Conservation (phyloP, 2,888 invertebrate genomes). For the Drosophila infuscata region DNA sequence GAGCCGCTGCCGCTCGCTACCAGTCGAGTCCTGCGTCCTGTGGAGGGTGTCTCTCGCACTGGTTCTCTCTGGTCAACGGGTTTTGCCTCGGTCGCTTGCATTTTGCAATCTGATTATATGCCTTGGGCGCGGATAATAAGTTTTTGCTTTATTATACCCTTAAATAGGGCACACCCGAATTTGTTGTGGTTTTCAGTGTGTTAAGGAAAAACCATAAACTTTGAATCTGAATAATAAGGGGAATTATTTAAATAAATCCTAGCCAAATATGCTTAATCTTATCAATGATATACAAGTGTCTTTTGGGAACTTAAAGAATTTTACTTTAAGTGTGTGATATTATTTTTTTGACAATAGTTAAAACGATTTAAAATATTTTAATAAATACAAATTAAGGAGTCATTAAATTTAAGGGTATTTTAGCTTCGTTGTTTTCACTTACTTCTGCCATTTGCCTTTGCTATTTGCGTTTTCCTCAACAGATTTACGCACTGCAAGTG, state of each 20-base stretch:
- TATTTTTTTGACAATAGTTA: background rate
- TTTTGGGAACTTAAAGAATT: no score
- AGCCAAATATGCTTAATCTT: background rate
- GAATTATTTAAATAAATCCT: background rate
- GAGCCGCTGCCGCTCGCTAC: constrained; percentile 37
- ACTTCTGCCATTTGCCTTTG: background rate
- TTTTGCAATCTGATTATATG: constrained; percentile 71
- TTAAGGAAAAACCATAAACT: background rate
- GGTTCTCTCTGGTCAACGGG: constrained; percentile 41
- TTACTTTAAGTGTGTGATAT: background rate
- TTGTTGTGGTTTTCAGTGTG: no score
- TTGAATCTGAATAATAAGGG: background rate
- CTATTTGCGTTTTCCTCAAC: constrained; percentile 13
- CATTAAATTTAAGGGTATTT: constrained; percentile 23
- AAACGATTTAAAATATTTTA: background rate
- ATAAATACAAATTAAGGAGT: background rate
- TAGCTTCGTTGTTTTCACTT: background rate
- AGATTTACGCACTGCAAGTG: constrained; percentile 54
- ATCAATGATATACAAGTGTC: no score
- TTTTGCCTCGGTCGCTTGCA: constrained; percentile 48
- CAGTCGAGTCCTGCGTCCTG: constrained; percentile 3
- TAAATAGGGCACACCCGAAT: background rate
- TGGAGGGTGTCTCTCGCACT: constrained; percentile 19
- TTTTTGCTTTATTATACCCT: constrained; percentile 54
- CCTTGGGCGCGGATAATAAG: constrained; percentile 62